Conservation (phyloP, 2,113 vertebrate genomes). For the Uria aalge region DNA sequence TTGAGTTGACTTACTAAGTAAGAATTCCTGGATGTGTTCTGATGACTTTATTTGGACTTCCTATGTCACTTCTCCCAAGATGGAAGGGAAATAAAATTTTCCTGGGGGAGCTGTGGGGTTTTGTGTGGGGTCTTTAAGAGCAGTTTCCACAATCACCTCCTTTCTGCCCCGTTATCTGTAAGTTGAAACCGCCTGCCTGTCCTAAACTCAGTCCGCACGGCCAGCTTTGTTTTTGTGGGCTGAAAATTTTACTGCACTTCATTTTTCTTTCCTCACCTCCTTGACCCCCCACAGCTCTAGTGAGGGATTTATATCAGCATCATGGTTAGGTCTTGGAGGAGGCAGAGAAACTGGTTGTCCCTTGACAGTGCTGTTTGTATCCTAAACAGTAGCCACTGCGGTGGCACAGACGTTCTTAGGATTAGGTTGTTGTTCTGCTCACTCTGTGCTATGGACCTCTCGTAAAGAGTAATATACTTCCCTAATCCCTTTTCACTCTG, state of each 20-base stretch:
- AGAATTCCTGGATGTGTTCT: background rate
- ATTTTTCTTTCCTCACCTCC: background rate
- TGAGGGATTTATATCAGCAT: background rate
- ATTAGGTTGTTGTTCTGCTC: background rate
- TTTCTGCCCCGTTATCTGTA: background rate
- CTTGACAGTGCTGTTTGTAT: background rate
- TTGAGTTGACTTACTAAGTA: background rate
- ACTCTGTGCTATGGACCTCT: background rate
- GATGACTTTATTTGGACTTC: background rate
- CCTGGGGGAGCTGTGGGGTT: background rate
- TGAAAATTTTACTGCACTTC: background rate
- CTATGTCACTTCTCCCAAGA: background rate
- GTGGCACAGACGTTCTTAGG: background rate
- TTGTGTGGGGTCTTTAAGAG: background rate
- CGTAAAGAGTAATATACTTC: background rate
- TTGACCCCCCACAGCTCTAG: background rate
- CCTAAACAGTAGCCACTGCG: background rate
- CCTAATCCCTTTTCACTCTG: background rate
- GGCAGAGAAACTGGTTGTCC: background rate
- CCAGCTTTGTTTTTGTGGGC: background rate
- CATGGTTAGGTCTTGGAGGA: background rate
- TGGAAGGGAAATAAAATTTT: background rate
- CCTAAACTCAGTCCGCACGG: background rate
- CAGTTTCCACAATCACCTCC: background rate
- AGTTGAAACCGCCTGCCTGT: background rate